phyloP scores from a whole-genome alignment of 2,113 vertebrate species.

The Oceanites oceanicus region DNA sequence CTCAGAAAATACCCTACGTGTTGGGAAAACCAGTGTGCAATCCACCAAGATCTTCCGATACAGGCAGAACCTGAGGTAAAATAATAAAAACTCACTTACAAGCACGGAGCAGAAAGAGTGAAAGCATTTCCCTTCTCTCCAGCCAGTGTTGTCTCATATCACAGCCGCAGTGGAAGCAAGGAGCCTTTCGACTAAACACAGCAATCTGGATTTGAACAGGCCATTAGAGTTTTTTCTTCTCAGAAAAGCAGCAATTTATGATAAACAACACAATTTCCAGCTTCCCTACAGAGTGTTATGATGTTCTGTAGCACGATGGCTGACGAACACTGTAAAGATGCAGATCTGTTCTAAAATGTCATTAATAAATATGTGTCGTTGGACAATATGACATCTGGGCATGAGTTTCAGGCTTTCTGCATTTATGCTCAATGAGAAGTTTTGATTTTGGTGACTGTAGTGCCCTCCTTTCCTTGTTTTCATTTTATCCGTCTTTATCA shows the following conservation, averaged over 20 bases:
- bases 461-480: background rate
- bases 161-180: background rate
- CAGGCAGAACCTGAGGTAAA: background rate
- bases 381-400: background rate
- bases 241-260: background rate
- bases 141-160: background rate
- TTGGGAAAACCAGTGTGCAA: background rate
- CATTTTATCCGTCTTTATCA: background rate
- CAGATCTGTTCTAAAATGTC: background rate
- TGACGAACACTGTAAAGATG: background rate
- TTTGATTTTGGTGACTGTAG: background rate
- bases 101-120: background rate
- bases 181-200: background rate
- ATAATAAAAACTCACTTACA: background rate
- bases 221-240: background rate
- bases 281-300: background rate
- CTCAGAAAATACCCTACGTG: background rate
- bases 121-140: background rate
- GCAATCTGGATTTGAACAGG: background rate
- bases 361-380: background rate
- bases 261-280: background rate
- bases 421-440: background rate
- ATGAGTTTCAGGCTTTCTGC: background rate
- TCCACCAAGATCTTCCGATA: background rate
- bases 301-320: background rate